Evolutionary conservation across 2,113 vertebrate genomes (phyloP).

Genomic region (Dinomys branickii): DNA sequence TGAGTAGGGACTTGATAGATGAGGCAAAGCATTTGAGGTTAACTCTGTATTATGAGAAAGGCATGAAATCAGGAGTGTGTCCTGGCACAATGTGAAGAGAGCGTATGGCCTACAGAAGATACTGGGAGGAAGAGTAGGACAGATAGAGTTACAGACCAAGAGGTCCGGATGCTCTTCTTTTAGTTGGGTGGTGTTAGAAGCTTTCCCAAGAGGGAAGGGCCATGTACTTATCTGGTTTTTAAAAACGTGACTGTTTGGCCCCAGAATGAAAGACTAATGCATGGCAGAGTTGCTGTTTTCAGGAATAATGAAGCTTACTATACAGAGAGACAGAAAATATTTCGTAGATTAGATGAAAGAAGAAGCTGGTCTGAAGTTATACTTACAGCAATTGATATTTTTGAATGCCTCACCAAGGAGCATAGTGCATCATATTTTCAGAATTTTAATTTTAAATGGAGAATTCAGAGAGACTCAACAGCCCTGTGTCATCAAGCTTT

Average conservation of each 20-base stretch:
- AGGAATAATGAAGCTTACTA: constrained; percentile 6
- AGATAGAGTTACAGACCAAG: not conserved
- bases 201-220: not conserved
- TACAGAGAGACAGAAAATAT: not conserved
- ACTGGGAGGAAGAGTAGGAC: not conserved
- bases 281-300: not conserved
- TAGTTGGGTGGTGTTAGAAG: not conserved
- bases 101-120: not conserved
- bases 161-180: not conserved
- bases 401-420: constrained; percentile 40
- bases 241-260: not conserved
- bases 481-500: constrained; percentile 40
- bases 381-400: constrained; percentile 55
- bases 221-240: not conserved
- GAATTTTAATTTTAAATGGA: constrained; percentile 63
- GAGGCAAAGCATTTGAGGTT: not conserved
- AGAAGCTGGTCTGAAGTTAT: constrained; percentile 51
- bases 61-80: not conserved
- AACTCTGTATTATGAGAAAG: not conserved
- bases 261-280: not conserved
- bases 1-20: not conserved
- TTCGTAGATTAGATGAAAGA: constrained; percentile 8
- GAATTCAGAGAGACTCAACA: constrained; percentile 40
- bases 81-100: not conserved
- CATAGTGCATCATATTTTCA: constrained; percentile 23